Evolutionary conservation across 2,113 vertebrate genomes (phyloP).

Genomic region (Gracilinanus agilis): DNA sequence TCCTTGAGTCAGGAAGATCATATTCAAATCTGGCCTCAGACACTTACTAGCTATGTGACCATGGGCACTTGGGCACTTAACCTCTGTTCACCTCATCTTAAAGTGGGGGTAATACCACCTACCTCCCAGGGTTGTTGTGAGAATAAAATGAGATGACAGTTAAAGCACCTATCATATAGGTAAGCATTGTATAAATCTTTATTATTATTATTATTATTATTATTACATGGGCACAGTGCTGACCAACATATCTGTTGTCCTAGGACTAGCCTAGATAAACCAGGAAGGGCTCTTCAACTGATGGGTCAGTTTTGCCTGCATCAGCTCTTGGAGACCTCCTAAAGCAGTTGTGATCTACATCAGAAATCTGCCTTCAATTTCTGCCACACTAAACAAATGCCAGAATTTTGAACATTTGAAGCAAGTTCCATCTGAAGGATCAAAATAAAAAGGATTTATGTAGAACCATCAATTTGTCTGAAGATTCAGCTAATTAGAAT

Average conservation of each 20-base stretch:
- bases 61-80: not conserved
- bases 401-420: not conserved
- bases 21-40: not conserved
- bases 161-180: not conserved
- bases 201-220: not conserved
- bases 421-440: not conserved
- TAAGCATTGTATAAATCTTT: not conserved
- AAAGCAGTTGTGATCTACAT: not conserved
- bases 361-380: not conserved
- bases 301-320: not conserved
- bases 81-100: not conserved
- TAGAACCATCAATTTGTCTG: not conserved
- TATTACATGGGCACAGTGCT: not conserved
- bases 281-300: not conserved
- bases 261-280: not conserved
- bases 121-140: not conserved
- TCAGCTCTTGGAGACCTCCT: not conserved
- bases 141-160: not conserved
- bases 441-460: not conserved
- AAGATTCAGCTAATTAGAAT: not conserved
- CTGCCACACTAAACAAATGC: too few species aligned
- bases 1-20: not conserved
- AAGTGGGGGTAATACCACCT: not conserved
- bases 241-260: not conserved
- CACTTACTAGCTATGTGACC: not conserved